Base-by-base conservation (phyloP, 2,113 vertebrate species). In the Poecile atricapillus region DNA sequence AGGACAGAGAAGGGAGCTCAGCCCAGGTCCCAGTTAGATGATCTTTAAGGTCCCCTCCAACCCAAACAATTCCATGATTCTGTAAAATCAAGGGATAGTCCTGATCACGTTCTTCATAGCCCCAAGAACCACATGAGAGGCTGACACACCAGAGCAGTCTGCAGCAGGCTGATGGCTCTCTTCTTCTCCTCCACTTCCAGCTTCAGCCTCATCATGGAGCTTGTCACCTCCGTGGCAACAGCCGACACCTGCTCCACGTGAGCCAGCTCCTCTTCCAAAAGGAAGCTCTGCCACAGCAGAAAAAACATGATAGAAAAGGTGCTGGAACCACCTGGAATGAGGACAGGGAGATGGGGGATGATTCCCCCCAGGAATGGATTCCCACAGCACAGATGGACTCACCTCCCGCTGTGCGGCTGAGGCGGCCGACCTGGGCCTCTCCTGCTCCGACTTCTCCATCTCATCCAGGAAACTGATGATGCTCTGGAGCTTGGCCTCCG, bases 391-490 rank as follows among this genome's bases (percentile, higher is more conserved):
- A 17, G 12, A 16, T 0, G 1, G 71, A 20, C 71, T 84, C 93
- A 98, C 99, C 98, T 99, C 98, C 96, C 97, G 84, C 91, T 98
- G 98, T 0, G 97, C 97, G 16, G 97, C 98, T 0, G 98, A 99
- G n/a, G 98, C 98, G 0, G 98, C 98, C 0, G 99, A 99, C 13
- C 98, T 97, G 0, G 98, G 98, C 30, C 96, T 93, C 94, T 99
- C 99, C 97, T 98, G 99, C 31, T 98, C 98, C 0, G 98, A 98
- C 69, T 98, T 98, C 98, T 99, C 99, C 99, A 99, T 99, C 97
- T 99, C 99, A 7, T 99, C 98, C 97, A 99, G 96, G 90, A 99
- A 99, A 78, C 98, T 99, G 98, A 99, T 98, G 97, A 99, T 99
- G 96, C 98, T 99, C 93, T 99, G 99, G 55, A 99, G 98, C 84